Evolutionary conservation across 1,140 invertebrate genomes (phyloP), one percentile per base, ranked within the genome.

Genomic region (Himalopsyche phryganea): DNA sequence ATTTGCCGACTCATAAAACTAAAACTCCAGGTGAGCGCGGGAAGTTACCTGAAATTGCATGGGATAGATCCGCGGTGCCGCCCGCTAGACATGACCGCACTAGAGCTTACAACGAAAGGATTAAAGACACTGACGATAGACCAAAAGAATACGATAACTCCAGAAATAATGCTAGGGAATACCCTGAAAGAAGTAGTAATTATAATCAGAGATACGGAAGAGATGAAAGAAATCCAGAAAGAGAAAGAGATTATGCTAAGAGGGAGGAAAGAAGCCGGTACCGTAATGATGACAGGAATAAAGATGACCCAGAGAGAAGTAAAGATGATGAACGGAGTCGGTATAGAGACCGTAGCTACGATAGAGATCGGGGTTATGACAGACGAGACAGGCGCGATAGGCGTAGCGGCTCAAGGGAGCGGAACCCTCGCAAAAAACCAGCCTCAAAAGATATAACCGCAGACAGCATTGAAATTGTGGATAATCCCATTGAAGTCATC

Each of bases 1-100:
- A 84, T 62, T 73, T 72, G 53, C 79, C 81, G 10, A 78, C 74
- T 57, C 68, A 76, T 63, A 67, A 67, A 40, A 70, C 72, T n/a
- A 54, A 54, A 38, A 18, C n/a, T 28, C n/a, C n/a, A 9, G 23
- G 23, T 5, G 23, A 28, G 23, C 23, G 23, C 3, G 23, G 23
- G 23, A 28, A 28, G 23, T 9, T 28, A 9, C 23, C 23, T n/a
- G n/a, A n/a, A n/a, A n/a, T n/a, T n/a, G n/a, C n/a, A n/a, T n/a
- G n/a, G n/a, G n/a, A n/a, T n/a, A n/a, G n/a, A n/a, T n/a, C n/a
- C n/a, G n/a, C n/a, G n/a, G n/a, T n/a, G n/a, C n/a, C n/a, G n/a
- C n/a, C n/a, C n/a, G n/a, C n/a, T n/a, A n/a, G n/a, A n/a, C n/a
- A n/a, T n/a, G n/a, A n/a, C n/a, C n/a, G n/a, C n/a, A n/a, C n/a